Evolutionary conservation across 2,888 invertebrate genomes (phyloP), one percentile per base, ranked within the genome.

Genomic region (Hydroisotoma schaefferi): DNA sequence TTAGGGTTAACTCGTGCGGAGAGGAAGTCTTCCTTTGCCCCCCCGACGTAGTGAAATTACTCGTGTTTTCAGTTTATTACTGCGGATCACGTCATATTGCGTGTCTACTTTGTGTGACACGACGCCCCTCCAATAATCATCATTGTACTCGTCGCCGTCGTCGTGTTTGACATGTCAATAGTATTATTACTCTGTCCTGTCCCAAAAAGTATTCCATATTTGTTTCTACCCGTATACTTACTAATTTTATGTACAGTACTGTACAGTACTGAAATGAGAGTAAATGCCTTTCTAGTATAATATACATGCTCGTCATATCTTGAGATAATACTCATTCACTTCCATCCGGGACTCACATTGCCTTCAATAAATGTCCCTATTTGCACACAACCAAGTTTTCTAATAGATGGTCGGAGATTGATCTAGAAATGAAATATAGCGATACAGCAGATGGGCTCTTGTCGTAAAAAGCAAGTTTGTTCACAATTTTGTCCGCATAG

Each of bases 51-150:
- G 51, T 40, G 27, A 51, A 61, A 60, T 65, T 65, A 57, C 57
- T 59, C 47, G 49, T 62, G 61, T 65, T 68, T 57, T 51, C 57
- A 60, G 63, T 63, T 68, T 68, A 68, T 68, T 68, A 61, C 68
- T 47, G 46, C 49, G 54, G 59, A 63, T 65, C 68, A 68, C 68
- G 68, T 63, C 63, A 68, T 60, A 55, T 68, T 65, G 68, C 68
- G 61, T 68, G 68, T 46, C 44, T 3, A 53, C 53, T 28, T 57
- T 61, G 61, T 67, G 65, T 68, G 68, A 65, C 68, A 68, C 52
- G 67, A 68, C 68, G 68, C 68, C 68, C 68, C 65, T 68, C 63
- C 62, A 68, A 68, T 67, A 67, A 67, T 67, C 64, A 62, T 67
- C 59, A n/a, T n/a, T n/a, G n/a, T n/a, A n/a, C n/a, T 60, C 48